Evolutionary conservation across 2,888 invertebrate species (phyloP).

Genomic region (Tetranychus piercei): DNA sequence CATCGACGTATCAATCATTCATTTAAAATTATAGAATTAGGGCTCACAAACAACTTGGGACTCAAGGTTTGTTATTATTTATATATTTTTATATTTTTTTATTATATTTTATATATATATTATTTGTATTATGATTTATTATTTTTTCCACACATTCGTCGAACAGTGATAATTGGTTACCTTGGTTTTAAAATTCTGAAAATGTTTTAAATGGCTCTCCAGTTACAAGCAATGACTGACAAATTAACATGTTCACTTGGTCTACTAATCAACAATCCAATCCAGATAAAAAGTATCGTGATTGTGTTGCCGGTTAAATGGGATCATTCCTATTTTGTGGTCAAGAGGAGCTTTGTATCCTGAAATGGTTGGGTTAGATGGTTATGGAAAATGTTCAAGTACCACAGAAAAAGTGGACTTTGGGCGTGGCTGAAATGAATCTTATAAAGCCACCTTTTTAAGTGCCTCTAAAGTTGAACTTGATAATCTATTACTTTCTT

Average conservation of each 20-base stretch:
- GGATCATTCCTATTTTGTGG: constrained; percentile 92
- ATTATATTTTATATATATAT: too few species aligned
- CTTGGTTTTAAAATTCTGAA: constrained; percentile 65
- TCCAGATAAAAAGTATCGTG: constrained; percentile 93
- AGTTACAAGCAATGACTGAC: neutral
- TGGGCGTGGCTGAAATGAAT: constrained; percentile 51
- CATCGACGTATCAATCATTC: constrained; percentile 77
- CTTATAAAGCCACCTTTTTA: constrained; percentile 60
- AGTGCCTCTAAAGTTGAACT: neutral
- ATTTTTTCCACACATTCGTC: constrained; percentile 98
- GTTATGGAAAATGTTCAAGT: constrained; percentile 44
- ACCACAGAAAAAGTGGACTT: constrained; percentile 34
- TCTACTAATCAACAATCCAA: constrained; percentile 86
- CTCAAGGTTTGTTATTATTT: constrained; percentile 89
- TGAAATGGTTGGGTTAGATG: constrained; percentile 90
- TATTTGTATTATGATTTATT: too few species aligned
- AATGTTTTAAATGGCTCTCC: neutral
- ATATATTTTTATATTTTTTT: too few species aligned
- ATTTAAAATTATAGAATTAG: constrained; percentile 75
- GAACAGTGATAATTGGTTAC: constrained; percentile 97
- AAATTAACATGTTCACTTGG: neutral
- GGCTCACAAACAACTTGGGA: constrained; percentile 72
- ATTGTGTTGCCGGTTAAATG: constrained; percentile 93
- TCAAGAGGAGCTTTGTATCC: constrained; percentile 74
- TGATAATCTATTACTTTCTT: constrained; percentile 46